Percentiles rank a stretch among this genome's conserved stretches.
Evolutionary conservation across 2,888 invertebrate genomes (phyloP).

Genomic region (Yponomeuta plumbellus): DNA sequence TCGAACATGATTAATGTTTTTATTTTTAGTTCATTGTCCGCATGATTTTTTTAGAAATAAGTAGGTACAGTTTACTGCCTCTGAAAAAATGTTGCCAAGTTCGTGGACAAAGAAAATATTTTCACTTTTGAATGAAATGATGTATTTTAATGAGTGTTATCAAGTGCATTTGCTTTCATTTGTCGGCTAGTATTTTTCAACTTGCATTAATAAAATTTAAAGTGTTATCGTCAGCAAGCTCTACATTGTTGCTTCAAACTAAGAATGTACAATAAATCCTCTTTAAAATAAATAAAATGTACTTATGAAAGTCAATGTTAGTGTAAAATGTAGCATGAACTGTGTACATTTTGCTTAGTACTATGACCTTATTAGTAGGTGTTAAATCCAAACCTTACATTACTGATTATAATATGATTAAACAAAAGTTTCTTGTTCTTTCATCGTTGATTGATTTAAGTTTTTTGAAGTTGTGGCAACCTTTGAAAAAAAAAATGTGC

Average conservation of each 20-base stretch:
- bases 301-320: not conserved
- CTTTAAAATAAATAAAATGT: not conserved
- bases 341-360: not conserved
- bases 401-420: not conserved
- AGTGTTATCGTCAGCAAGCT: not conserved
- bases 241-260: slow-evolving; percentile 4
- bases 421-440: not conserved
- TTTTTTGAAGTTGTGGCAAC: too few relatives aligned
- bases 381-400: not conserved
- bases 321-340: not conserved
- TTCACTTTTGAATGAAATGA: slow-evolving; percentile 28
- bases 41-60: not conserved
- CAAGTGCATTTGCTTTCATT: slow-evolving; percentile 6
- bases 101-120: slow-evolving; percentile 7
- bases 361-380: not conserved
- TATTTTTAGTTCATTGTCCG: not conserved
- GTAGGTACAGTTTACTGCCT: not conserved
- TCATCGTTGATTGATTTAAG: too few relatives aligned
- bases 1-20: slow-evolving; percentile 30
- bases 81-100: not conserved
- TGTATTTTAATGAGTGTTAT: slow-evolving; percentile 40
- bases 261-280: not conserved
- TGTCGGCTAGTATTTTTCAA: not conserved
- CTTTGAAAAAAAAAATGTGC: too few relatives aligned
- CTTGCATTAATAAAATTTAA: not conserved